These are phyloP conservation scores for Zaprionus davidi DNA, from an alignment of 1,140 invertebrate genomes.

Conservation along the genomic window DNA sequence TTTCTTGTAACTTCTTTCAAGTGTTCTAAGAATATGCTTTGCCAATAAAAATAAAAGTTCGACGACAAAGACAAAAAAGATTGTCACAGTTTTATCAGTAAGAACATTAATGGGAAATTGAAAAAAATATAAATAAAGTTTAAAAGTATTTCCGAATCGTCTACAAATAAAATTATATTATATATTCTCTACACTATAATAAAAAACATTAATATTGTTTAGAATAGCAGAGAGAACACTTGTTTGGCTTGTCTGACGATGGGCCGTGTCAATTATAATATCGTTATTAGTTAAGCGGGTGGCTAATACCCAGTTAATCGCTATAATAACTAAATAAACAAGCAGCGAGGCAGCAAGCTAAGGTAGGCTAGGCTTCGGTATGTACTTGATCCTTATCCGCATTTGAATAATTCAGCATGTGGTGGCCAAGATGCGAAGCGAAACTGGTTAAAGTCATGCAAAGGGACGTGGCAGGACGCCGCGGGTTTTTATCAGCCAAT, in stretches of 20 bases:
- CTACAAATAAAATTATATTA: background rate
- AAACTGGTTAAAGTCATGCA: conserved; percentile 43
- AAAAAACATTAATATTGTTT: background rate
- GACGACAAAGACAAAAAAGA: too few species aligned
- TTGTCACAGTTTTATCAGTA: background rate
- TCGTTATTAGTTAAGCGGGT: background rate
- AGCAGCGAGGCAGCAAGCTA: background rate
- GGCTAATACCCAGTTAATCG: background rate
- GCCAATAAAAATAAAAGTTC: background rate
- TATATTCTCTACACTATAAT: background rate
- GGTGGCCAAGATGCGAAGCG: conserved; percentile 28
- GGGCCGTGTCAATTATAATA: background rate
- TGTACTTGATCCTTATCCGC: conserved; percentile 1
- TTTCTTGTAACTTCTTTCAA: background rate
- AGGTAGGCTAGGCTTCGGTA: background rate
- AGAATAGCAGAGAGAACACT: background rate
- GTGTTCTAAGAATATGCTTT: background rate
- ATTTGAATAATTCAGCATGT: background rate
- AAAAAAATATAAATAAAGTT: background rate
- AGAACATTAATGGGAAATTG: background rate
- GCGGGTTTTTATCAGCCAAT: conserved; percentile 52
- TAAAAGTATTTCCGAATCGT: background rate
- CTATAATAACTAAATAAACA: background rate
- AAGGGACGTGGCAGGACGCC: conserved; percentile 11
- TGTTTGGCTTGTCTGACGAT: background rate